These are phyloP conservation scores for Dasysyrphus albostriatus DNA, from an alignment of 2,888 invertebrate species.

Conservation along the genomic window DNA sequence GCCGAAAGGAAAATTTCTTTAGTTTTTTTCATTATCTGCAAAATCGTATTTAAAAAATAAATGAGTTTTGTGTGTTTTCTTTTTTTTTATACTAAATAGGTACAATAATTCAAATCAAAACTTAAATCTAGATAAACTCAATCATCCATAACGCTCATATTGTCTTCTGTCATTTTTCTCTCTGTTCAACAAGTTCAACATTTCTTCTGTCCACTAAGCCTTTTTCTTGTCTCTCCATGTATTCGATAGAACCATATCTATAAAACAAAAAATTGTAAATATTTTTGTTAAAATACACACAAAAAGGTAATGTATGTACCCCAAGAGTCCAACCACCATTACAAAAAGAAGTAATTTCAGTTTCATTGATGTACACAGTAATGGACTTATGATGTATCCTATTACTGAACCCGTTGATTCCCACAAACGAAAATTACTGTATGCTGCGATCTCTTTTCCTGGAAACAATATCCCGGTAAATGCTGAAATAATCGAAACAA, in stretches of 20 bases:
- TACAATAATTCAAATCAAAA: not conserved
- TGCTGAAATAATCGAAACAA: constrained; percentile 84
- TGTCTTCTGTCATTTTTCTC: constrained; percentile 26
- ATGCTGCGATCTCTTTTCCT: constrained; percentile 94
- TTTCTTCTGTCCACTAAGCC: constrained; percentile 67
- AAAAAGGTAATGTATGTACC: constrained; percentile 85
- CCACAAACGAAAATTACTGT: constrained; percentile 96
- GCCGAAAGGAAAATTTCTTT: no score
- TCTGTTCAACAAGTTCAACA: constrained; percentile 72
- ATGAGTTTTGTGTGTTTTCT: no score
- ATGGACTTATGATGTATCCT: constrained; percentile 91
- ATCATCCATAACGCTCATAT: constrained; percentile 13
- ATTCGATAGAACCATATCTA: constrained; percentile 82
- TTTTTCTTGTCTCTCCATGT: constrained; percentile 76
- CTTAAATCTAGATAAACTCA: not conserved
- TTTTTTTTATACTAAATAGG: not conserved
- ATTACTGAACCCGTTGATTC: constrained; percentile 95
- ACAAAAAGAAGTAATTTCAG: constrained; percentile 88
- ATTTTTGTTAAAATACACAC: not conserved
- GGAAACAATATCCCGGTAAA: constrained; percentile 94
- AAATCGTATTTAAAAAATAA: no score
- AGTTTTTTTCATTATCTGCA: no score
- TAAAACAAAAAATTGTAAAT: not conserved
- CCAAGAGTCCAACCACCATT: constrained; percentile 89
- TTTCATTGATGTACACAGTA: constrained; percentile 90